Evolutionary conservation across 2,888 invertebrate species (phyloP).

Genomic region (Globia sparganii): DNA sequence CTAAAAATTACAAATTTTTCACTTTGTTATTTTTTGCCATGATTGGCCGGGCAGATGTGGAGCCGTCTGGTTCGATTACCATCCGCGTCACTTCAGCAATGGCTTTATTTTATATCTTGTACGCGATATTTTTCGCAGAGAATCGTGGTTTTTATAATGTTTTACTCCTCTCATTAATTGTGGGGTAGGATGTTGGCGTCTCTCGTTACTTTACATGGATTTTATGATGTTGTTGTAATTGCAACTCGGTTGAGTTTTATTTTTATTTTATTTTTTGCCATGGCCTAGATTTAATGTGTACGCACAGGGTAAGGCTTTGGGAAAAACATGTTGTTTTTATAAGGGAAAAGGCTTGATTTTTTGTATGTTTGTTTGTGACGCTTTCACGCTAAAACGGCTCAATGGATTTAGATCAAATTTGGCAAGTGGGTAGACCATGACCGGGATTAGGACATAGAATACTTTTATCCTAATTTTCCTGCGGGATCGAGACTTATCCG

Average conservation of each 20-base stretch:
- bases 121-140: slow-evolving; percentile 80
- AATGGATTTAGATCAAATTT: not conserved
- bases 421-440: not conserved
- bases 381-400: not conserved
- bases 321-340: slow-evolving; percentile 9
- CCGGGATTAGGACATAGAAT: not conserved
- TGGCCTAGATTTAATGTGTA: slow-evolving; percentile 53
- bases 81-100: slow-evolving; percentile 81
- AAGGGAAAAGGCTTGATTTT: not conserved
- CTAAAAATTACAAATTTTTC: slow-evolving; percentile 77
- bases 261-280: slow-evolving; percentile 47
- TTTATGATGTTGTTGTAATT: slow-evolving; percentile 66
- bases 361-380: not conserved
- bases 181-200: slow-evolving; percentile 57
- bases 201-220: slow-evolving; percentile 67
- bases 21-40: slow-evolving; percentile 82
- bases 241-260: slow-evolving; percentile 51
- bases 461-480: too few species aligned
- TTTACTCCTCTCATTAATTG: slow-evolving; percentile 71
- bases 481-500: not conserved
- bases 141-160: slow-evolving; percentile 69
- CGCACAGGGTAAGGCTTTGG: slow-evolving; percentile 4
- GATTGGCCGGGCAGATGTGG: slow-evolving; percentile 83
- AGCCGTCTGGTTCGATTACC: slow-evolving; percentile 85
- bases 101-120: slow-evolving; percentile 86